Conservation (phyloP, 1,140 invertebrate species). For the Cecropterus lyciades region DNA sequence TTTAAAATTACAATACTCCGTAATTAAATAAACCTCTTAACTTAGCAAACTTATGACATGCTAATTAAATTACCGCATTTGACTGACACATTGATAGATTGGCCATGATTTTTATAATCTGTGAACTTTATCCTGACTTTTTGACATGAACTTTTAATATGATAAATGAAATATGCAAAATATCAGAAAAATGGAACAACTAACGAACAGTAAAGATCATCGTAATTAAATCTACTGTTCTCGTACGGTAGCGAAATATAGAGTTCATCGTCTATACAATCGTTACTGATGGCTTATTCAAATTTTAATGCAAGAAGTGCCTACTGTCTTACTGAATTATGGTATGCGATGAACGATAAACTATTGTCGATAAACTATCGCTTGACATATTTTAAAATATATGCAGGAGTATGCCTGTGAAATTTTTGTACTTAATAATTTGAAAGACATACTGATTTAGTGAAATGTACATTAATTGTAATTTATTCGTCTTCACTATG, state of each 20-base stretch:
- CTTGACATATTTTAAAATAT: no score
- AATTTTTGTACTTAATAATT: no score
- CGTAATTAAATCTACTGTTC: slow-evolving; percentile 6
- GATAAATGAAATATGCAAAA: slow-evolving; percentile 19
- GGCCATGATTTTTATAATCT: slow-evolving; percentile 11
- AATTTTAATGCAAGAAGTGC: slow-evolving; percentile 3
- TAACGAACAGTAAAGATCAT: slow-evolving; percentile 6
- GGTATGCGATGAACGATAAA: background rate
- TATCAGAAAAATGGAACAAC: background rate
- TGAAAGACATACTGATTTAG: no score
- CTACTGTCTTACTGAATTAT: background rate
- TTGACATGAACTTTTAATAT: slow-evolving; percentile 11
- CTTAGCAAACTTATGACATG: background rate
- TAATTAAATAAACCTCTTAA: background rate
- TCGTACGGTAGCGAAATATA: background rate
- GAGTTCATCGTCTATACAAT: background rate
- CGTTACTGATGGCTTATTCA: slow-evolving; percentile 3
- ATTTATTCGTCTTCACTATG: no score
- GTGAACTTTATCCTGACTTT: slow-evolving; percentile 9
- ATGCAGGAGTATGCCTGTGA: no score
- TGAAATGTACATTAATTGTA: no score
- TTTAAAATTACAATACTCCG: background rate
- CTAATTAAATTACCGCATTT: slow-evolving; percentile 12
- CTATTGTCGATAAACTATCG: no score
- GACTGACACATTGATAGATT: slow-evolving; percentile 9